phyloP scores from a whole-genome alignment of 2,888 invertebrate genomes.

The Galerucella nymphaeae region DNA sequence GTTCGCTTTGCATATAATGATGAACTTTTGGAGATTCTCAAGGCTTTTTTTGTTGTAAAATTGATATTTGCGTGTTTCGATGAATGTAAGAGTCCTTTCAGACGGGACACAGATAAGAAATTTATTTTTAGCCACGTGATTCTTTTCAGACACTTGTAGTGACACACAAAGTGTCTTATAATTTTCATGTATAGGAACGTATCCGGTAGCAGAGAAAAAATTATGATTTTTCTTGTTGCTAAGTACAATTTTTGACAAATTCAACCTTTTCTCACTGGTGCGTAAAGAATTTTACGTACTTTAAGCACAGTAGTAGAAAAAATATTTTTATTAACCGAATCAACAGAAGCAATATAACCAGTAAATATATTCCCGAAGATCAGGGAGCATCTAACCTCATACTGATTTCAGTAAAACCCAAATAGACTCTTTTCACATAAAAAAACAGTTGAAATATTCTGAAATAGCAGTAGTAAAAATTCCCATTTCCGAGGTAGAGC shows the following conservation, averaged over 20 bases:
- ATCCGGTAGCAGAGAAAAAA: too few relatives aligned
- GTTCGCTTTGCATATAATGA: conserved; percentile 17
- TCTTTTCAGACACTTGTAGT: too few relatives aligned
- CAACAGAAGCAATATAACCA: not conserved
- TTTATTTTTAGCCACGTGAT: too few relatives aligned
- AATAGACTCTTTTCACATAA: conserved; percentile 36
- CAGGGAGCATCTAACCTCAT: conserved; percentile 17
- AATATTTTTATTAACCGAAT: too few relatives aligned
- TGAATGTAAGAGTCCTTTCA: not conserved
- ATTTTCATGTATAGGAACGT: too few relatives aligned
- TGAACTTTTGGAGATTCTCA: conserved; percentile 14
- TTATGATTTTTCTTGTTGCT: too few relatives aligned
- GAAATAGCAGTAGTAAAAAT: conserved; percentile 51
- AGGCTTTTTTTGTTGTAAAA: conserved; percentile 22
- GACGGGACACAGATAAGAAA: too few relatives aligned
- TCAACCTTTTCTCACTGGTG: too few relatives aligned
- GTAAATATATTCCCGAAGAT: not conserved
- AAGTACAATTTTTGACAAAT: too few relatives aligned
- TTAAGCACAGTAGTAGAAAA: too few relatives aligned
- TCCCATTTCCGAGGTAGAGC: conserved; percentile 52
- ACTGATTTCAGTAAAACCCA: conserved; percentile 27
- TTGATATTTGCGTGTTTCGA: conserved; percentile 18
- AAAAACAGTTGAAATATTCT: conserved; percentile 38
- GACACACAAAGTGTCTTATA: too few relatives aligned
- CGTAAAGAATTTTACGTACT: too few relatives aligned